Evolutionary conservation across 1,140 invertebrate genomes (phyloP).

Genomic region (Pseudachorutes palmiensis): DNA sequence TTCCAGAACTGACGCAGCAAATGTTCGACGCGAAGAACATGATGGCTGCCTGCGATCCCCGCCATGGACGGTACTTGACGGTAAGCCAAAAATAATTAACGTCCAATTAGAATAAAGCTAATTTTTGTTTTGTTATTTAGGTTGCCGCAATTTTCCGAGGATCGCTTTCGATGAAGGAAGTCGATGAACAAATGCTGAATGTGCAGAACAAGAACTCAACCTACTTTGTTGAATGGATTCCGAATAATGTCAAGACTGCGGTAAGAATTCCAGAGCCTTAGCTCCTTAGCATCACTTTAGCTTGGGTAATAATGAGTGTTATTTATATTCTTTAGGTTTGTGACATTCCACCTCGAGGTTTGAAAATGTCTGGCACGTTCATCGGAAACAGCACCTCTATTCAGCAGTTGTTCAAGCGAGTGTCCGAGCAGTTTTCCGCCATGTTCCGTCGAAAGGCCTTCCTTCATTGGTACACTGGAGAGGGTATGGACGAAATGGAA

Average conservation of each 20-base stretch:
- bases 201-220: slow-evolving; percentile 43
- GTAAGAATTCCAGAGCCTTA: slow-evolving; percentile 43
- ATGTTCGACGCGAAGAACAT: slow-evolving; percentile 84
- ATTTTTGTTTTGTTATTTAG: slow-evolving; percentile 54
- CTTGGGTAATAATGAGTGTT: too few species aligned
- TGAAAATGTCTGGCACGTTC: slow-evolving; percentile 62
- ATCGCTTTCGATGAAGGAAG: slow-evolving; percentile 56
- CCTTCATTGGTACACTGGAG: slow-evolving; percentile 53
- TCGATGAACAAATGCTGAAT: slow-evolving; percentile 47
- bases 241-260: slow-evolving; percentile 63
- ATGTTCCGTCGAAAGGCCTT: slow-evolving; percentile 76
- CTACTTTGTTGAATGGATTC: slow-evolving; percentile 61
- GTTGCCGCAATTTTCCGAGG: slow-evolving; percentile 69
- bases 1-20: slow-evolving; percentile 80
- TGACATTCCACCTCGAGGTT: slow-evolving; percentile 47
- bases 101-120: slow-evolving; percentile 62
- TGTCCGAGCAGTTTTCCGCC: slow-evolving; percentile 63
- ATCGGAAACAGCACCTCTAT: slow-evolving; percentile 61
- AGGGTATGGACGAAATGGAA: slow-evolving; percentile 56
- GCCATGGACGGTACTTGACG: slow-evolving; percentile 85
- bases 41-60: slow-evolving; percentile 92
- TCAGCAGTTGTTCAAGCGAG: slow-evolving; percentile 59
- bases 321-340: slow-evolving; percentile 50
- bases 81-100: slow-evolving; percentile 86
- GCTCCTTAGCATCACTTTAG: neutral